Evolutionary conservation across 2,797 vertebrate species (phyloP), one percentile per base, ranked within the genome.

Genomic region (Lagocephalus sceleratus): DNA sequence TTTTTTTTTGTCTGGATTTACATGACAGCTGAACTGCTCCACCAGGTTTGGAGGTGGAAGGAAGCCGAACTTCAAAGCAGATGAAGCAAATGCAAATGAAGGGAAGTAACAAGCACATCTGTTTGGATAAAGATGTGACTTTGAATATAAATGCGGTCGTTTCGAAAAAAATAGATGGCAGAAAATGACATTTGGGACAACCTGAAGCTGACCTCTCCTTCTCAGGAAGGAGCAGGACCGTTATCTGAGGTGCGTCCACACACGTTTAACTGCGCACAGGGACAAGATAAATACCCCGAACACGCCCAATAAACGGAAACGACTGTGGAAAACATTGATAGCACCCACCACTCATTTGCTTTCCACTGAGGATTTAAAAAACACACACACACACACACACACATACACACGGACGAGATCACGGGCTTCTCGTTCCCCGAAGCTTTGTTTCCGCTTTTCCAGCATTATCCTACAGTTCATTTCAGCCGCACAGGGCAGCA

Each of bases 361-460:
- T 19, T n/a, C 7, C 16, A 42, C n/a, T 26, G 26, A 42, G 15
- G n/a, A 42, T n/a, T n/a, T 16, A 6, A 19, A 19, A 42, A 42
- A n/a, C 40, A 42, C 40, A 8, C n/a, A n/a, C n/a, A n/a, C n/a
- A n/a, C n/a, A n/a, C n/a, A n/a, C n/a, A n/a, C n/a, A n/a, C n/a
- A n/a, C n/a, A n/a, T n/a, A n/a, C n/a, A n/a, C n/a, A n/a, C n/a
- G n/a, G n/a, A n/a, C n/a, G 39, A 40, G n/a, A 17, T 40, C 16
- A 17, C 39, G n/a, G 26, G 32, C 32, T 35, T 3, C 32, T 35
- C 32, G 12, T 1, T 14, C 4, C 32, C 32, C 32, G 32, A 14
- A 35, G 32, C 32, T 40, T 17, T 40, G 15, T 17, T 40, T 40
- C 39, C 15, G n/a, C 39, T 17, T 90, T 89, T 91, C 88, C 88